Conservation (phyloP, 2,113 vertebrate genomes). For the Electrona antarctica region DNA sequence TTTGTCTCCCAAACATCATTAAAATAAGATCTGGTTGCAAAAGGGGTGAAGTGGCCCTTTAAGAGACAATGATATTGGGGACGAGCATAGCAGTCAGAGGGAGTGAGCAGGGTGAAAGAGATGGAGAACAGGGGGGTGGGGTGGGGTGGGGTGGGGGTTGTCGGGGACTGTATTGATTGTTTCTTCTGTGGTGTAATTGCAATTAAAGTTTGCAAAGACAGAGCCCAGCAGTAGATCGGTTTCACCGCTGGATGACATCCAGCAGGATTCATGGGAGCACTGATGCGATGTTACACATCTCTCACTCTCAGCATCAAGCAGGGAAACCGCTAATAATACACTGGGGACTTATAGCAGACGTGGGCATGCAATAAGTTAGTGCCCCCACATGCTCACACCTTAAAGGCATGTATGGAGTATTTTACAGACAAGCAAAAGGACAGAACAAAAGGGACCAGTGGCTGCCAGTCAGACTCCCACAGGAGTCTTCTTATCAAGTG, state of each 20-base stretch:
- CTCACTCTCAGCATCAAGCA: slow-evolving; percentile 24
- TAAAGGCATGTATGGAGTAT: background rate
- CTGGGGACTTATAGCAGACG: slow-evolving; percentile 26
- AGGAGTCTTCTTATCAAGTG: background rate
- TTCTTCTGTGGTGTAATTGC: slow-evolving; percentile 77
- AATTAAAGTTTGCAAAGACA: slow-evolving; percentile 76
- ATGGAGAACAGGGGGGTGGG: slow-evolving; percentile 4
- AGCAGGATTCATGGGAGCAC: slow-evolving; percentile 49
- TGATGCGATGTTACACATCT: slow-evolving; percentile 53
- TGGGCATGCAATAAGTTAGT: slow-evolving; percentile 7
- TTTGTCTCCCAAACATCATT: too few relatives aligned
- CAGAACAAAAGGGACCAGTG: background rate
- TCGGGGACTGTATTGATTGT: slow-evolving; percentile 68
- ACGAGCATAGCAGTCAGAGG: slow-evolving; percentile 8
- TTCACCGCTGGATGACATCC: slow-evolving; percentile 56
- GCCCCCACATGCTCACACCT: background rate
- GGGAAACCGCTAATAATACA: slow-evolving; percentile 36
- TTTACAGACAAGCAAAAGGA: background rate
- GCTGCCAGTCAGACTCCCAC: background rate
- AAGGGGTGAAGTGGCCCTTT: too few relatives aligned
- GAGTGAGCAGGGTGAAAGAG: slow-evolving; percentile 18
- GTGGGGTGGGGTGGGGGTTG: slow-evolving; percentile 1
- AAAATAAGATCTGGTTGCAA: too few relatives aligned
- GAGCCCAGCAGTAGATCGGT: slow-evolving; percentile 63
- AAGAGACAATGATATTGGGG: too few relatives aligned